These are phyloP conservation scores for Kobus ellipsiprymnus DNA, from an alignment of 2,113 vertebrate genomes.

Conservation along the genomic window DNA sequence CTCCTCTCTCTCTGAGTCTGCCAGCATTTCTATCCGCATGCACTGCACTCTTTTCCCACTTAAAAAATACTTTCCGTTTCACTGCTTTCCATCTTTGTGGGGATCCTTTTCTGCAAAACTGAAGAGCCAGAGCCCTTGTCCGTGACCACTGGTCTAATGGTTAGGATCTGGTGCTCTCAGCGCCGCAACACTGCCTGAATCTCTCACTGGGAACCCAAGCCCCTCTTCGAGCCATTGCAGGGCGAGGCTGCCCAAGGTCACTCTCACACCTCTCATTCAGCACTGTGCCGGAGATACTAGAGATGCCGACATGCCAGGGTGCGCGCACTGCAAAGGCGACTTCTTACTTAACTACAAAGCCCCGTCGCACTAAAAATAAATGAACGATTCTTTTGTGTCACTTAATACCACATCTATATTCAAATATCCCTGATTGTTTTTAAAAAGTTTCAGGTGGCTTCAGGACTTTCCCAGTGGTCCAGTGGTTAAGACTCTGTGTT, in stretches of 20 bases:
- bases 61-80: neutral
- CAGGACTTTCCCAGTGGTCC: neutral
- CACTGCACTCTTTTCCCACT: neutral
- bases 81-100: neutral
- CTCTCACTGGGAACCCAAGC: neutral
- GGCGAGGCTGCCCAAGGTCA: neutral
- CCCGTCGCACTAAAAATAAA: neutral
- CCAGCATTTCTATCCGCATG: neutral
- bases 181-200: accelerated
- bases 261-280: neutral
- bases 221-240: neutral
- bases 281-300: neutral
- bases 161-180: neutral
- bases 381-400: neutral
- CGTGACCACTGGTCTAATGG: neutral
- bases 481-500: neutral
- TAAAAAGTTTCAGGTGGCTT: neutral
- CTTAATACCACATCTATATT: neutral
- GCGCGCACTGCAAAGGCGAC: neutral
- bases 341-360: neutral
- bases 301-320: neutral
- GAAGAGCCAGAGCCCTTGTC: neutral
- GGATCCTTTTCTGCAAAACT: neutral
- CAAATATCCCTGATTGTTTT: neutral
- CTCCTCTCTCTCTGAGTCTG: neutral